These are phyloP conservation scores for Turritopsis dohrnii DNA, from an alignment of 30 jellyfish, hydroid and myxozoan species.

Conservation along the genomic window DNA sequence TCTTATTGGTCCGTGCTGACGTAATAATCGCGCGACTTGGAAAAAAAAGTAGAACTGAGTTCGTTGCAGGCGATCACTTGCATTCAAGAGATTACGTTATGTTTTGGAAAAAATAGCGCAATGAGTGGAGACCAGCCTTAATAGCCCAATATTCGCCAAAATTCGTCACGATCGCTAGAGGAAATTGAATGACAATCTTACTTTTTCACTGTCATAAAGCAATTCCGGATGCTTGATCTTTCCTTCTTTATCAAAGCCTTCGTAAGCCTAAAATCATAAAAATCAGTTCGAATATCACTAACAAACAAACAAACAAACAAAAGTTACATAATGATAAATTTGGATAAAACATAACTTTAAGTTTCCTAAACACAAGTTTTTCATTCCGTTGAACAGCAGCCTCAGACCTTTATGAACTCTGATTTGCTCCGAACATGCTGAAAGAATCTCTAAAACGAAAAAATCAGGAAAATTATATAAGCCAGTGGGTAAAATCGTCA, in stretches of 20 bases:
- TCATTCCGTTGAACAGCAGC: constrained; percentile 54
- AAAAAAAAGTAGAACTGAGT: no score
- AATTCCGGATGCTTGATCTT: constrained; percentile 64
- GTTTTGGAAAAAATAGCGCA: no score
- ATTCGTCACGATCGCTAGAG: no score
- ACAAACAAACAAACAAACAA: neutral
- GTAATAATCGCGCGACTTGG: no score
- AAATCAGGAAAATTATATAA: neutral
- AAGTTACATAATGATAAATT: neutral
- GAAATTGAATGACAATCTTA: neutral
- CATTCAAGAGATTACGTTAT: no score
- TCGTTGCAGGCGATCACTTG: no score
- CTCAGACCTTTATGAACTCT: constrained; percentile 53
- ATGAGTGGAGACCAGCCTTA: no score
- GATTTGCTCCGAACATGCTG: constrained; percentile 52
- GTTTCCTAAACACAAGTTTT: constrained; percentile 52
- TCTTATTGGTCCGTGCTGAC: no score
- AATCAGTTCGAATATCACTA: neutral
- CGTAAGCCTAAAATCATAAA: constrained; percentile 44
- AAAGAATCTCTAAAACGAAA: constrained; percentile 27
- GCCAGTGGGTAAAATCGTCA: no score
- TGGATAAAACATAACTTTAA: constrained; percentile 27
- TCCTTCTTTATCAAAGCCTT: constrained; percentile 75
- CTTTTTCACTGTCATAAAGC: constrained; percentile 68
- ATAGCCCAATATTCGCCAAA: no score